Percentiles rank a stretch among this genome's conserved stretches.
These are phyloP conservation scores for Zaprionus lineosus DNA, from an alignment of 2,888 invertebrate species.

Conservation along the genomic window DNA sequence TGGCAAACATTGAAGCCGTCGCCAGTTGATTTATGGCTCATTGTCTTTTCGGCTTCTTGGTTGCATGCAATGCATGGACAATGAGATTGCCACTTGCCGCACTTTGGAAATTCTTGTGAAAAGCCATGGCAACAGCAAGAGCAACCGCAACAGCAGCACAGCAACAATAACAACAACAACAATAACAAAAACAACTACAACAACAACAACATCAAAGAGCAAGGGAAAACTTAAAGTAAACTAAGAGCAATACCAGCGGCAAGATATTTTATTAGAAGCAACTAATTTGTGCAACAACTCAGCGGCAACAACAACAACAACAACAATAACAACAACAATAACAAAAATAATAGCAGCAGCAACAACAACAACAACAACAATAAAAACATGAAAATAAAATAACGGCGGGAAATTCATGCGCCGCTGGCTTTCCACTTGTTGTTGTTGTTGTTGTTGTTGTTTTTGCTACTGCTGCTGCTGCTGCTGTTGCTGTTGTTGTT, in stretches of 20 bases:
- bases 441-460: neutral
- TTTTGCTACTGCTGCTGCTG: neutral
- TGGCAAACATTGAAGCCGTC: slow-evolving; percentile 13
- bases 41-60: slow-evolving; percentile 33
- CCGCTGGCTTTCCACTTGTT: slow-evolving; percentile 49
- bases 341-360: slow-evolving; percentile 1
- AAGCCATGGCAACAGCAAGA: slow-evolving; percentile 13
- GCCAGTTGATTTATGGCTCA: slow-evolving; percentile 45
- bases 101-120: slow-evolving; percentile 54
- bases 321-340: neutral
- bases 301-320: slow-evolving; percentile 5
- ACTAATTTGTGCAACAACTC: slow-evolving; percentile 17
- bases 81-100: slow-evolving; percentile 34
- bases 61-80: slow-evolving; percentile 47
- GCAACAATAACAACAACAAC: neutral
- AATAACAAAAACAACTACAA: slow-evolving; percentile 5
- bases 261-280: slow-evolving; percentile 20
- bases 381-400: slow-evolving; percentile 15
- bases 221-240: too few species aligned
- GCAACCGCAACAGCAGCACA: slow-evolving; percentile 7
- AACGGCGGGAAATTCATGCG: slow-evolving; percentile 68
- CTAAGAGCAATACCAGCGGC: too few species aligned
- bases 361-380: neutral
- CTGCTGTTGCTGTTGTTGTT: slow-evolving; percentile 5
- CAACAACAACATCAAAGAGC: too few species aligned